Conservation (phyloP, 1,140 invertebrate species). For the Dufourea novaeangliae region DNA sequence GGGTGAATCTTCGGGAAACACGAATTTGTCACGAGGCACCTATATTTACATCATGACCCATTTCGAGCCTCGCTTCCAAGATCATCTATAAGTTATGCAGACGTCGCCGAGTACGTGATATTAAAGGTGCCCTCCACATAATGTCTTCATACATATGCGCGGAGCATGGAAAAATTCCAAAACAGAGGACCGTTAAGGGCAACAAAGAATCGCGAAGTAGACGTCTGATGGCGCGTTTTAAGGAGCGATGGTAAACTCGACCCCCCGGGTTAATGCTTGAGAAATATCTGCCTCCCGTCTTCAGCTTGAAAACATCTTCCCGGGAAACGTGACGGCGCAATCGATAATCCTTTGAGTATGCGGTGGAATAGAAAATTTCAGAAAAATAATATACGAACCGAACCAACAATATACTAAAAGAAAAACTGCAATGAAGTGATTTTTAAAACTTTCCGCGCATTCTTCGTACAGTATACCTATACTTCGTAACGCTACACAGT, state of each 20-base stretch:
- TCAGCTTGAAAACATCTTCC: neutral
- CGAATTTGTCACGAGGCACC: slow-evolving; percentile 34
- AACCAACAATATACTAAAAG: too few relatives aligned
- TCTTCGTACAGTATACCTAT: too few relatives aligned
- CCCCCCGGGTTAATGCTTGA: neutral
- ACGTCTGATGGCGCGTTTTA: slow-evolving; percentile 19
- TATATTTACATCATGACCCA: slow-evolving; percentile 18
- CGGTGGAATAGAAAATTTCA: neutral
- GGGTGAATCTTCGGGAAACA: neutral
- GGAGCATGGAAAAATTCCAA: slow-evolving; percentile 32
- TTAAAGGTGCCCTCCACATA: slow-evolving; percentile 30
- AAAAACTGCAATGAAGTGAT: too few relatives aligned
- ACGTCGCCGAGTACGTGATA: slow-evolving; percentile 16
- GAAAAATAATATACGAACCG: neutral
- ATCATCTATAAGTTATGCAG: slow-evolving; percentile 50
- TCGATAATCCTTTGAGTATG: neutral
- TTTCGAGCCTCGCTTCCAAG: slow-evolving; percentile 1
- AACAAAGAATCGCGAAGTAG: slow-evolving; percentile 28
- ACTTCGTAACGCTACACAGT: too few relatives aligned
- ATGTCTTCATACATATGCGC: slow-evolving; percentile 49
- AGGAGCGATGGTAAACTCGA: neutral
- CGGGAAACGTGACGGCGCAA: neutral
- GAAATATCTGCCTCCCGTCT: neutral
- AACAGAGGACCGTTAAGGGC: slow-evolving; percentile 26
- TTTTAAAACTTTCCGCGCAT: too few relatives aligned